Conservation (phyloP, 2,888 invertebrate species). For the Habroteleia sp. region DNA sequence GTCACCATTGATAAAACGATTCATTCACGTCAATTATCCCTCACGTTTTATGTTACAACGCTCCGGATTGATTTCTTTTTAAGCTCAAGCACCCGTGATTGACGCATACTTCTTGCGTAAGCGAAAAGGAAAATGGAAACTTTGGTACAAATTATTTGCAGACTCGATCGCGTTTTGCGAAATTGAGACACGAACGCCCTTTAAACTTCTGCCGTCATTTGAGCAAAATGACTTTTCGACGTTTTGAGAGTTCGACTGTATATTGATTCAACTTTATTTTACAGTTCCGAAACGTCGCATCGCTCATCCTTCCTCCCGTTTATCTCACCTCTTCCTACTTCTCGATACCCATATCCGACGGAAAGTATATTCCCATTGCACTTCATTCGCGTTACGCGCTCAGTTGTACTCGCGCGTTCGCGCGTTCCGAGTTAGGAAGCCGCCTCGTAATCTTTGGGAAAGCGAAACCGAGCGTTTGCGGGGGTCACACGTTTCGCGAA, state of each 20-base stretch:
- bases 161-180: not conserved
- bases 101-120: constrained; percentile 40
- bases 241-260: no score
- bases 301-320: constrained; percentile 56
- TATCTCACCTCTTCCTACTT: constrained; percentile 59
- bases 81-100: constrained; percentile 22
- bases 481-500: constrained; percentile 39
- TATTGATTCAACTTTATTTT: no score
- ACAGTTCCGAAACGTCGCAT: not conserved
- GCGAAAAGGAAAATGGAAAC: constrained; percentile 40
- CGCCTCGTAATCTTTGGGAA: constrained; percentile 64
- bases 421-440: constrained; percentile 62
- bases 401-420: constrained; percentile 53
- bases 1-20: constrained; percentile 42
- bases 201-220: no score
- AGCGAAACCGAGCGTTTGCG: constrained; percentile 60
- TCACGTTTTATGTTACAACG: constrained; percentile 30
- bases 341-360: constrained; percentile 55
- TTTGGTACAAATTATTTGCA: constrained; percentile 9
- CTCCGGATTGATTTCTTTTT: constrained; percentile 34
- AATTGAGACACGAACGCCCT: not conserved
- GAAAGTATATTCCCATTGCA: constrained; percentile 60
- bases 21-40: constrained; percentile 43
- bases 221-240: no score
- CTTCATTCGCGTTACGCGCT: constrained; percentile 60